These are phyloP conservation scores for Pomatorhinus ruficollis DNA, from an alignment of 2,113 vertebrate species.

Conservation along the genomic window DNA sequence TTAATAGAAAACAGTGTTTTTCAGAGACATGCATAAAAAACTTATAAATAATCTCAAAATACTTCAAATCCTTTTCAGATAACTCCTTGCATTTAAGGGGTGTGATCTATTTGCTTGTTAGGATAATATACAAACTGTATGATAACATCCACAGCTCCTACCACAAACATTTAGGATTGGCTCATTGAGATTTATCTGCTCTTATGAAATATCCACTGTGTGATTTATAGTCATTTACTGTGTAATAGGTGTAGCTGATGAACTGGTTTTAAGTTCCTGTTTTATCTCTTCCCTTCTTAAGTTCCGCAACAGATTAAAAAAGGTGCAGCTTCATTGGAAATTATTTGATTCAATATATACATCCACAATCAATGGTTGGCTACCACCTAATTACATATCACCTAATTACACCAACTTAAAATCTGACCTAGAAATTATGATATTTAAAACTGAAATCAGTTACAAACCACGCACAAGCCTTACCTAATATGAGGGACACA, in stretches of 20 bases:
- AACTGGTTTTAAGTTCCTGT: constrained; percentile 48
- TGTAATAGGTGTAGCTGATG: neutral
- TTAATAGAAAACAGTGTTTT: neutral
- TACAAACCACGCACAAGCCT: neutral
- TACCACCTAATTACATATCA: neutral
- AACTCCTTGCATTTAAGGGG: neutral
- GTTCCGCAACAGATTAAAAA: neutral
- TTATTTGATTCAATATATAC: neutral
- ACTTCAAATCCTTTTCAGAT: neutral
- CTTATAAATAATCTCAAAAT: neutral
- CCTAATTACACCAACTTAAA: neutral
- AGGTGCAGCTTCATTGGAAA: neutral
- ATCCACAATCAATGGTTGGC: neutral
- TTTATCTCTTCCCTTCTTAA: constrained; percentile 16
- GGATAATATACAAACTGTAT: neutral
- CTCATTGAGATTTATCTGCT: constrained; percentile 5
- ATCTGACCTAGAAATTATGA: neutral
- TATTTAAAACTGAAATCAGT: neutral
- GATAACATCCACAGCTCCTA: neutral
- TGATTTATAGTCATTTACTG: constrained; percentile 5
- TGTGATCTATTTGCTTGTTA: neutral
- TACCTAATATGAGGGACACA: neutral
- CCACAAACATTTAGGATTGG: neutral
- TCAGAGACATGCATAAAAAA: neutral
- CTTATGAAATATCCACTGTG: neutral